A percentile compares a stretch with the other conserved stretches of the same genome.
Conservation (phyloP, 92 coral and sea anemone species). For the Heliopora coerulea region DNA sequence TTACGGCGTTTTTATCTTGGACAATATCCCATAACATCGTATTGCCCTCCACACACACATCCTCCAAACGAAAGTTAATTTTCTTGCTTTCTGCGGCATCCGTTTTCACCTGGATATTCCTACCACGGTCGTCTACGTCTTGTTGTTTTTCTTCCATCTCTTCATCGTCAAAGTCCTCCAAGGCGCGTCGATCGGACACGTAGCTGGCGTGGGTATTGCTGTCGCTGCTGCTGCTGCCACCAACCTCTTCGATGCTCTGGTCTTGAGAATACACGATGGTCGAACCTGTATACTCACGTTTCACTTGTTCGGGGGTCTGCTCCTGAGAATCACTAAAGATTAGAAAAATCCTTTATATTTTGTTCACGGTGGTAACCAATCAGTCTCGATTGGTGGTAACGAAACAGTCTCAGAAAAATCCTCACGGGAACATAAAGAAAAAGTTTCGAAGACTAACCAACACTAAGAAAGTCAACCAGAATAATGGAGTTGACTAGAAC, state of each 20-base stretch:
- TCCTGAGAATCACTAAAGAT: conserved; percentile 53
- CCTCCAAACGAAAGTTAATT: conserved; percentile 79
- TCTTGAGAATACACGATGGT: conserved; percentile 59
- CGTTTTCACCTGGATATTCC: conserved; percentile 62
- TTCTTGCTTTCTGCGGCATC: conserved; percentile 60
- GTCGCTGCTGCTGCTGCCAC: conserved; percentile 92
- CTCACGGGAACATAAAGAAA: too few species aligned
- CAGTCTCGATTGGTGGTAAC: too few species aligned
- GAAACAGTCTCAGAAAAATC: too few species aligned
- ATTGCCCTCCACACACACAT: conserved; percentile 93
- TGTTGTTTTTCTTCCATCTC: conserved; percentile 79
- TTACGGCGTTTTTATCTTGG: conserved; percentile 94
- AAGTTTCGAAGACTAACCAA: too few species aligned
- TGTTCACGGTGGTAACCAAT: too few species aligned
- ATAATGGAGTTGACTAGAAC: too few species aligned
- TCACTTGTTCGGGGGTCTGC: conserved; percentile 57
- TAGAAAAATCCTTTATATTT: too few species aligned
- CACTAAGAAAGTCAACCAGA: too few species aligned
- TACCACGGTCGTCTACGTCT: conserved; percentile 73
- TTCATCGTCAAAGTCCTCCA: conserved; percentile 96
- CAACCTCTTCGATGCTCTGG: conserved; percentile 76
- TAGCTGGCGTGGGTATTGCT: conserved; percentile 91
- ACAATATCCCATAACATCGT: conserved; percentile 95
- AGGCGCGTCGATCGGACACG: conserved; percentile 79
- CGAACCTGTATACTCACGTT: conserved; percentile 52